These are phyloP conservation scores for Tauraco erythrolophus DNA, from an alignment of 2,113 vertebrate species.

Conservation along the genomic window DNA sequence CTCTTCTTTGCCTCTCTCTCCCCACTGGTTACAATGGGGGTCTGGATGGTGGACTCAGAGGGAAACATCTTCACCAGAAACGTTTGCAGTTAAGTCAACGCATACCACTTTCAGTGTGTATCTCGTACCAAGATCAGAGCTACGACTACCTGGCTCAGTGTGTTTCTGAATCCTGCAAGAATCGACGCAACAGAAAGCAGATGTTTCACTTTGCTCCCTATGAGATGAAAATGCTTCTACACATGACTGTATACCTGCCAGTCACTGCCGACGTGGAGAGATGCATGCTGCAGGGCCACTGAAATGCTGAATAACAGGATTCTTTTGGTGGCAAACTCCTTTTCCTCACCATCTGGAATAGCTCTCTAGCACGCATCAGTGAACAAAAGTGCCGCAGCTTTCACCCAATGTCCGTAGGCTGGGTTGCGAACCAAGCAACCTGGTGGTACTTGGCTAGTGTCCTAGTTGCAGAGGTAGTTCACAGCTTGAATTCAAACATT, in stretches of 20 bases:
- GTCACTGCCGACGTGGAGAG: rapidly evolving
- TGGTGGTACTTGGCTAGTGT: not conserved
- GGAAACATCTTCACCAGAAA: not conserved
- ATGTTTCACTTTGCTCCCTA: not conserved
- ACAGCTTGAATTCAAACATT: not conserved
- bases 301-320: not conserved
- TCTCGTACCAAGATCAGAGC: not conserved
- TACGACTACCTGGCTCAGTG: not conserved
- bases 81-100: not conserved
- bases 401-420: not conserved
- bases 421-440: not conserved
- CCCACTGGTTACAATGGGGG: not conserved
- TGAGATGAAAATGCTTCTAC: not conserved
- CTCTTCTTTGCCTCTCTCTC: not conserved
- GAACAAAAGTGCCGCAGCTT: not conserved
- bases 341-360: not conserved
- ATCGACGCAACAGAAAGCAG: not conserved
- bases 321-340: not conserved
- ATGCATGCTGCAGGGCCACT: rapidly evolving
- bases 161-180: not conserved
- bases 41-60: not conserved
- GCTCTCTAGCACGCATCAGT: not conserved
- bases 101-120: rapidly evolving
- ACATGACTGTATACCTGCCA: not conserved
- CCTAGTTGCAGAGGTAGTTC: not conserved